These are phyloP conservation scores for Halocynthia roretzi DNA, from an alignment of 23 tunicate genomes.

Conservation along the genomic window DNA sequence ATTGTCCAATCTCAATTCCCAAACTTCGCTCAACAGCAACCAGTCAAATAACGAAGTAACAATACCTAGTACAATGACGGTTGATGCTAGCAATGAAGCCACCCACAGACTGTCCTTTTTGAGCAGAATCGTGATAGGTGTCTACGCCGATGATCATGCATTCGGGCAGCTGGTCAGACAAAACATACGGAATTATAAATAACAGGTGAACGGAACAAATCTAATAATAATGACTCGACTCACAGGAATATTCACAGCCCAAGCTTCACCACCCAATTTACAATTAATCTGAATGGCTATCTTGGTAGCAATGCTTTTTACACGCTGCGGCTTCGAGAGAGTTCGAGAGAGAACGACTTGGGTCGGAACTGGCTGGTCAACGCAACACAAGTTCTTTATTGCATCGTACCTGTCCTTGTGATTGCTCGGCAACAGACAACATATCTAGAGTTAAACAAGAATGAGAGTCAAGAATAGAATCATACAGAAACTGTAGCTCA, in stretches of 20 bases:
- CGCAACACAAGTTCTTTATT: conserved; percentile 72
- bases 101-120: conserved; percentile 67
- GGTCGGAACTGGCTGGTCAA: conserved; percentile 79
- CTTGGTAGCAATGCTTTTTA: conserved; percentile 83
- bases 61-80: conserved; percentile 53
- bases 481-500: too few relatives aligned
- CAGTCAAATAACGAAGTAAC: neutral
- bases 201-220: neutral
- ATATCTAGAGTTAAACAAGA: conserved; percentile 21
- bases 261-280: conserved; percentile 93
- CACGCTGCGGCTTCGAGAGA: conserved; percentile 59
- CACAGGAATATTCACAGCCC: conserved; percentile 86
- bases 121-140: conserved; percentile 89
- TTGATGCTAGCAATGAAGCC: conserved; percentile 87
- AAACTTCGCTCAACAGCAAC: too few relatives aligned
- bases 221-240: neutral
- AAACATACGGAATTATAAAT: neutral
- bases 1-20: too few relatives aligned
- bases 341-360: conserved; percentile 77
- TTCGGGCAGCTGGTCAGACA: conserved; percentile 28
- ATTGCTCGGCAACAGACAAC: conserved; percentile 63
- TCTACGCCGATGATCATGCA: conserved; percentile 89
- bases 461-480: too few relatives aligned
- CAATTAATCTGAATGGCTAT: conserved; percentile 90
- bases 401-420: conserved; percentile 82